Conservation (phyloP, 2,113 vertebrate genomes). For the Cnemophilus loriae region DNA sequence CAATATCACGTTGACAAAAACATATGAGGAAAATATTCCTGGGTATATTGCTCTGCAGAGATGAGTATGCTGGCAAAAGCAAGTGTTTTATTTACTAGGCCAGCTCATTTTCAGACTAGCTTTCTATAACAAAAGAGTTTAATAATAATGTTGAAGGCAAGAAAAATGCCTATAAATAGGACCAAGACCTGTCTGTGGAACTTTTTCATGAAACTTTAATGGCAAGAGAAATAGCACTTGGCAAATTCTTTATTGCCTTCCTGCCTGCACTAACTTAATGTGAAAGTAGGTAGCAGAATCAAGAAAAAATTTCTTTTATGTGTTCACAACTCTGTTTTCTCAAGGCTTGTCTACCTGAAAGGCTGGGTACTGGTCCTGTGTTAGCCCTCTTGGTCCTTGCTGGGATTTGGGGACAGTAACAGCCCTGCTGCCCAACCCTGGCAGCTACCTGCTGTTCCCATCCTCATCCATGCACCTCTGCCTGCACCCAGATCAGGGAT, state of each 20-base stretch:
- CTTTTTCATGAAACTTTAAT: conserved; percentile 47
- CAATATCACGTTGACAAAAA: conserved; percentile 30
- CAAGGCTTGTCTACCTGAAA: neutral
- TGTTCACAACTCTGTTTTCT: neutral
- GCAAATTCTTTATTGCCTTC: neutral
- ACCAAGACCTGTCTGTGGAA: neutral
- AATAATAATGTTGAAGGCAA: conserved; percentile 47
- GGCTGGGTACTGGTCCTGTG: neutral
- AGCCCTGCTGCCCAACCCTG: neutral
- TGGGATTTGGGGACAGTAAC: neutral
- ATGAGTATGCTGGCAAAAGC: neutral
- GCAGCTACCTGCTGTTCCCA: neutral
- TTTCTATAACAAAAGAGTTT: conserved; percentile 53
- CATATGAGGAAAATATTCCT: conserved; percentile 8
- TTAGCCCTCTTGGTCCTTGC: neutral
- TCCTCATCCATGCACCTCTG: neutral
- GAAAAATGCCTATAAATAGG: conserved; percentile 38
- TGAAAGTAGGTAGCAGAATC: neutral
- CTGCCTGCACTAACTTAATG: neutral
- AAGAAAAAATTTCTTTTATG: neutral
- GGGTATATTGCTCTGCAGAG: conserved; percentile 1
- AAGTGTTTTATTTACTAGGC: conserved; percentile 53
- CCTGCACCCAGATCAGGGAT: neutral
- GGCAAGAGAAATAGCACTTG: neutral
- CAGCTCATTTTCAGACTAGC: conserved; percentile 19